Percentiles rank a stretch among this genome's conserved stretches.
phyloP scores from a whole-genome alignment of 1,140 invertebrate species.

The Neocloeon triangulifer region DNA sequence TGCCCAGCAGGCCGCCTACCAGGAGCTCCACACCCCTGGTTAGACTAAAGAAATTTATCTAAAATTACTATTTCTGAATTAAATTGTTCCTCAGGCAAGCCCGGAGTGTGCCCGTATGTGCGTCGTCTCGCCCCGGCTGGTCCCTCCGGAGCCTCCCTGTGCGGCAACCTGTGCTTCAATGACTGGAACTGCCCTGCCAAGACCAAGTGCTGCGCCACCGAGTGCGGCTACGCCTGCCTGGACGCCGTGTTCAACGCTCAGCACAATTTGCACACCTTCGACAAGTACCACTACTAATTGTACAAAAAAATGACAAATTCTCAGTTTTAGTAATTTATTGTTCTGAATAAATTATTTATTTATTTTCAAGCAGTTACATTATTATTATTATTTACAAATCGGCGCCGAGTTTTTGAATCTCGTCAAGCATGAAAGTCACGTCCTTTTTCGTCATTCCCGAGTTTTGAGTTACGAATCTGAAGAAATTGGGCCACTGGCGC shows the following conservation, averaged over 20 bases:
- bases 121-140: neutral
- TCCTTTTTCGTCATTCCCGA: constrained; percentile 25
- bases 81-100: constrained; percentile 1
- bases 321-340: too few species aligned
- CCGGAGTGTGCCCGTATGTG: constrained; percentile 1
- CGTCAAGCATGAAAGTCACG: constrained; percentile 30
- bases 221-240: constrained; percentile 3
- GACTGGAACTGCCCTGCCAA: constrained; percentile 1
- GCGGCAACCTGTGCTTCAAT: constrained; percentile 1
- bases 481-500: constrained; percentile 25
- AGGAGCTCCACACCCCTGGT: too few species aligned
- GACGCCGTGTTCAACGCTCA: neutral
- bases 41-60: too few species aligned
- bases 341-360: too few species aligned
- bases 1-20: too few species aligned
- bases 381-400: constrained; percentile 16
- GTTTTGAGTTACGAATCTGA: constrained; percentile 33
- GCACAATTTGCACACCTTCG: too few species aligned
- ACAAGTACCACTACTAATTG: too few species aligned
- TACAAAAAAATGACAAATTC: too few species aligned
- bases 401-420: constrained; percentile 28
- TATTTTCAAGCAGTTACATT: too few species aligned
- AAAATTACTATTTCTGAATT: too few species aligned
- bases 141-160: neutral
- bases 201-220: constrained; percentile 4